These are phyloP conservation scores for Mystacides longicornis DNA, from an alignment of 2,888 invertebrate species.

Conservation along the genomic window DNA sequence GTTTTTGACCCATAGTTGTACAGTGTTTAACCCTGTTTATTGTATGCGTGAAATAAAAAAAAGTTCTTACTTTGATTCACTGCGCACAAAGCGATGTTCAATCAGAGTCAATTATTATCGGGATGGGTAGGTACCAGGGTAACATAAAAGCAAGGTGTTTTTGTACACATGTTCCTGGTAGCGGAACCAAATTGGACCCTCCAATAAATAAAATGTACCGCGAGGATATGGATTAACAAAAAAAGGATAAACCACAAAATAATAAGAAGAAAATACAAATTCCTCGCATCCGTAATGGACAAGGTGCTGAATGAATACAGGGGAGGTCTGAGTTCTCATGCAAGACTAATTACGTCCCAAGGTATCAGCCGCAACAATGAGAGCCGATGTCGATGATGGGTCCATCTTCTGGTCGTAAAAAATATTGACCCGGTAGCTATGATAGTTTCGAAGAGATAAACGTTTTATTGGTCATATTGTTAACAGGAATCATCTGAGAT, in stretches of 20 bases:
- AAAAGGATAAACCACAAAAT: neutral
- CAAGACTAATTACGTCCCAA: neutral
- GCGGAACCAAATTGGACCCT: neutral
- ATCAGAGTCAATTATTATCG: too few species aligned
- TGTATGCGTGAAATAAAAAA: too few species aligned
- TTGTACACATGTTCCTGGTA: neutral
- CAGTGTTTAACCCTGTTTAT: too few species aligned
- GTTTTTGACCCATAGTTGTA: too few species aligned
- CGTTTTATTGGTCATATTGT: too few species aligned
- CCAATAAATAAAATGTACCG: neutral
- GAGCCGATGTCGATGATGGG: neutral
- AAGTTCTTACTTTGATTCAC: too few species aligned
- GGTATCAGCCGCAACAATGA: neutral
- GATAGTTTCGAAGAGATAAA: too few species aligned
- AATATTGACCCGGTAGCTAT: too few species aligned
- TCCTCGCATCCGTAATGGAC: neutral
- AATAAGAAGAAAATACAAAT: too few species aligned
- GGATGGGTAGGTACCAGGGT: neutral
- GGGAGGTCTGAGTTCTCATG: neutral
- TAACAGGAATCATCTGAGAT: too few species aligned
- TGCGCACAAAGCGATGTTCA: too few species aligned
- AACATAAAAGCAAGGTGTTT: neutral
- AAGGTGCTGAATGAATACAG: neutral
- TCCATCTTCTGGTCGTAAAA: too few species aligned
- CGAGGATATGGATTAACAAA: neutral